Percentiles rank a stretch among this genome's conserved stretches.
Evolutionary conservation across 2,797 vertebrate species (phyloP).

Genomic region (Dromococcyx pavoninus): DNA sequence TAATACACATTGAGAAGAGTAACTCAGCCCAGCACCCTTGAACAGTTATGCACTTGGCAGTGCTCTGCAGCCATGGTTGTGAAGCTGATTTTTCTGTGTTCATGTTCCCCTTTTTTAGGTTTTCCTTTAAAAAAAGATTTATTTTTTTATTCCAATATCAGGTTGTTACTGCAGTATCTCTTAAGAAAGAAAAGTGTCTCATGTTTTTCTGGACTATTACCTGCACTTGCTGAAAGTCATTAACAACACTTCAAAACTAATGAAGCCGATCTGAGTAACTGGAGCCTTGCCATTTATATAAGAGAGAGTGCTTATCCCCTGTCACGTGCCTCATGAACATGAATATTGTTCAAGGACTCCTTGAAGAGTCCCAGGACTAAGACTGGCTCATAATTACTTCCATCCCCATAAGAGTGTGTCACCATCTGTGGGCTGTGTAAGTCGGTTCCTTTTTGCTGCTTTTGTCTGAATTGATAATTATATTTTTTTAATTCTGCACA

Average conservation of each 20-base stretch:
- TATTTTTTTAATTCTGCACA: neutral
- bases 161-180: neutral
- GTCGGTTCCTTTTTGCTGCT: neutral
- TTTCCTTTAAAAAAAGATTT: neutral
- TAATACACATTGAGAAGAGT: neutral
- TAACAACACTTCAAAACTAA: neutral
- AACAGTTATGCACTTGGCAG: neutral
- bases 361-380: constrained; percentile 33
- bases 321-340: neutral
- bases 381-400: constrained; percentile 35
- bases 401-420: constrained; percentile 25
- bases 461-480: neutral
- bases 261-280: constrained; percentile 9
- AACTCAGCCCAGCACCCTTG: neutral
- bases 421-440: constrained; percentile 19
- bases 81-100: neutral
- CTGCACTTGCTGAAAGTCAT: neutral
- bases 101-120: neutral
- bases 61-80: neutral
- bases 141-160: neutral
- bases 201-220: neutral
- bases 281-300: constrained; percentile 12
- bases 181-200: neutral
- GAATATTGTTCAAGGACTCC: constrained; percentile 52
- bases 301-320: neutral